Evolutionary conservation across 2,888 invertebrate species (phyloP).

Genomic region (Lasius fuliginosus): DNA sequence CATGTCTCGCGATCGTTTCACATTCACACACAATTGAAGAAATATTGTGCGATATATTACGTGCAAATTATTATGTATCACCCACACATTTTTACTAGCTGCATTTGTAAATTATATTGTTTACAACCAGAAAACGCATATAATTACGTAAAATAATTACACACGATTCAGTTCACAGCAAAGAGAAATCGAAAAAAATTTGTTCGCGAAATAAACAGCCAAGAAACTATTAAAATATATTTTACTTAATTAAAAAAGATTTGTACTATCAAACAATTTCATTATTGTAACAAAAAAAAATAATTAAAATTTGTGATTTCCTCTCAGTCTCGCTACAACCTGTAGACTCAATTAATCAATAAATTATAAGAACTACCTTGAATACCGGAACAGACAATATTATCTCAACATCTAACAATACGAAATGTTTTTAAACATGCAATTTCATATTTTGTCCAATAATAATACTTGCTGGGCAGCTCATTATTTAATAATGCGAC

Average conservation of each 20-base stretch:
- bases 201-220: not conserved
- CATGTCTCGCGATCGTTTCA: not conserved
- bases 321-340: not conserved
- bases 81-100: not conserved
- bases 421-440: not conserved
- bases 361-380: not conserved
- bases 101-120: not conserved
- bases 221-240: not conserved
- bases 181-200: too few relatives aligned
- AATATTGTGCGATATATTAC: not conserved
- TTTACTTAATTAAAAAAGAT: not conserved
- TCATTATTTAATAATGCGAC: not conserved
- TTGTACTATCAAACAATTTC: not conserved
- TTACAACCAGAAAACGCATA: not conserved
- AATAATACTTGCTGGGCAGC: not conserved
- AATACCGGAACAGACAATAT: not conserved
- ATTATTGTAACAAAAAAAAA: not conserved
- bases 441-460: not conserved
- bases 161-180: not conserved
- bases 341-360: not conserved
- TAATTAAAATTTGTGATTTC: not conserved
- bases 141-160: not conserved
- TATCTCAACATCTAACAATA: not conserved
- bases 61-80: not conserved
- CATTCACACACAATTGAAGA: constrained; percentile 1